Evolutionary conservation across 2,797 vertebrate genomes (phyloP), one percentile per base, ranked within the genome.

Genomic region (Cichlasoma orientale): DNA sequence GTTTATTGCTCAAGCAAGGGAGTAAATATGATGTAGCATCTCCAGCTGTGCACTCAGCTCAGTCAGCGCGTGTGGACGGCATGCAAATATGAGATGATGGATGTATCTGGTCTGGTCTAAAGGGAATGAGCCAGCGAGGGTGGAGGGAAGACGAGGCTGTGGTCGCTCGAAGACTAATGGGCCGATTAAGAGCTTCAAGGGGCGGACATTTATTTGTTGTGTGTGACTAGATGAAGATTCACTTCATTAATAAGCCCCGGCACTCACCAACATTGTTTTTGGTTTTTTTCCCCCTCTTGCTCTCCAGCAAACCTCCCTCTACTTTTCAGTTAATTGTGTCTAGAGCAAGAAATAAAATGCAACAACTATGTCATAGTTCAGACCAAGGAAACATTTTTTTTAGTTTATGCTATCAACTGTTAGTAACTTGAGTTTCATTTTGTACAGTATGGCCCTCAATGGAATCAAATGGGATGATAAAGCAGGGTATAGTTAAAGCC

Each of bases 191-290:
- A 92, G 92, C 92, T 93, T 91, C 78, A 80, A 91, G 92, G 89
- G 92, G 89, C 57, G 75, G 90, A 81, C 88, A 91, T 95, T 95
- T 94, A 94, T 95, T 94, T 94, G 92, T 90, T 82, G 88, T 88
- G 92, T 93, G 89, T 94, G 94, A 95, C 91, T 94, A 91, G 93
- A 95, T 91, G 90, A 92, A 94, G 93, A 94, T 92, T 91, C 92
- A 92, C 93, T 94, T 95, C 93, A 95, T 95, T 95, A 94, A 94
- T 92, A 94, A 94, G 85, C 77, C 53, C 74, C 79, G 18, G 83
- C 90, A 90, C 90, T 95, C 91, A 89, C 78, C 55, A 88, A 82
- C 86, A 80, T 63, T 82, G 88, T 83, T 90, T 80, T 57, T 14
- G 6, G 79, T 56, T 14, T 8, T 36, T 55, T 36, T 10, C 1